Evolutionary conservation across 1,140 invertebrate genomes (phyloP).

Genomic region (Rhagoletis zephyria): DNA sequence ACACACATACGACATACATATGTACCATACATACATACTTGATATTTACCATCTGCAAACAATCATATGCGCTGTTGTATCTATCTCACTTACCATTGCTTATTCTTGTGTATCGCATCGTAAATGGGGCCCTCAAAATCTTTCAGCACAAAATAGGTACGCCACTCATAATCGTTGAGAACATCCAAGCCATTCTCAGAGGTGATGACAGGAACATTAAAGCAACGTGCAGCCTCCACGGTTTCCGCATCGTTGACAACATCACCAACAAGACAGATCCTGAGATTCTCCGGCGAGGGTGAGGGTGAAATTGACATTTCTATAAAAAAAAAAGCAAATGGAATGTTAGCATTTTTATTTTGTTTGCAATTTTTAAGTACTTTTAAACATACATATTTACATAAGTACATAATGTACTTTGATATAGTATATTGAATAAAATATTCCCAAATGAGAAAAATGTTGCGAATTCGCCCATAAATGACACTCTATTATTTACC

Average conservation of each 20-base stretch:
- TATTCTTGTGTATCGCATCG: slow-evolving; percentile 78
- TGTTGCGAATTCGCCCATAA: too few species aligned
- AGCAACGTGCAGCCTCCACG: slow-evolving; percentile 77
- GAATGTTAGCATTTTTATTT: neutral
- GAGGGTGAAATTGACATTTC: slow-evolving; percentile 69
- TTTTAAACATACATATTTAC: too few species aligned
- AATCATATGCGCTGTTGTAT: too few species aligned
- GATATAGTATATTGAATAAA: too few species aligned
- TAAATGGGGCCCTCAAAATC: slow-evolving; percentile 81
- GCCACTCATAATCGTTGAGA: slow-evolving; percentile 76
- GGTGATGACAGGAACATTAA: slow-evolving; percentile 78
- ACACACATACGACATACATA: too few species aligned
- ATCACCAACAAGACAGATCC: slow-evolving; percentile 79
- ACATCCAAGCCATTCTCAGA: slow-evolving; percentile 78
- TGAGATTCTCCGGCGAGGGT: slow-evolving; percentile 68
- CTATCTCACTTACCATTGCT: slow-evolving; percentile 75
- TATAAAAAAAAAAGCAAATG: slow-evolving; percentile 56
- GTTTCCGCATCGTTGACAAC: slow-evolving; percentile 75
- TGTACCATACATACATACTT: neutral
- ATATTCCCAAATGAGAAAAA: too few species aligned
- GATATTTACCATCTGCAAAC: too few species aligned
- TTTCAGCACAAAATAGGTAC: slow-evolving; percentile 82
- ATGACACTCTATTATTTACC: too few species aligned
- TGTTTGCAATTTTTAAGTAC: too few species aligned
- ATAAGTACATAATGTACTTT: too few species aligned